Percentiles rank a stretch among this genome's conserved stretches.
Conservation (phyloP, 2,888 invertebrate species). For the Sminthurides aquaticus region DNA sequence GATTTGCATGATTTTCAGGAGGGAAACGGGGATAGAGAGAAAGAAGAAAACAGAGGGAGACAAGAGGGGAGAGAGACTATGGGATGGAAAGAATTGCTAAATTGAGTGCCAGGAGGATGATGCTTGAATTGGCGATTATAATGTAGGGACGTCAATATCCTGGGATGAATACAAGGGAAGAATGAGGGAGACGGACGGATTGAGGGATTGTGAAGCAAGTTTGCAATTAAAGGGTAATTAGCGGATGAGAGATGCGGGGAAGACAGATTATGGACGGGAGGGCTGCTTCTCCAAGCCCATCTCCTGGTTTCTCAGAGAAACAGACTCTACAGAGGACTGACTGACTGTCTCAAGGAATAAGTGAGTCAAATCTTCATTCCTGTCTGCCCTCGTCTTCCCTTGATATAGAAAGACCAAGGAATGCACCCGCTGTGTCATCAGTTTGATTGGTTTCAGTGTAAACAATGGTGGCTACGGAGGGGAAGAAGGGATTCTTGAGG, state of each 20-base stretch:
- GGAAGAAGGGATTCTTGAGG: not conserved
- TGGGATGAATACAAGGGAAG: not conserved
- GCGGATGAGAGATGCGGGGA: too few relatives aligned
- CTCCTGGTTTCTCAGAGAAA: too few relatives aligned
- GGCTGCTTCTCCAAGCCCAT: too few relatives aligned
- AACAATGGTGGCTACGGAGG: not conserved
- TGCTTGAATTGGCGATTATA: not conserved
- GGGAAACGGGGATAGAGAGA: too few relatives aligned
- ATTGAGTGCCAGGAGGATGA: not conserved
- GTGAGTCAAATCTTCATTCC: too few relatives aligned
- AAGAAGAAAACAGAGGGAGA: too few relatives aligned
- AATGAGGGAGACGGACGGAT: not conserved
- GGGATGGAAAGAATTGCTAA: not conserved
- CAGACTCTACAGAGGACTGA: not conserved
- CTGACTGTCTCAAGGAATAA: not conserved
- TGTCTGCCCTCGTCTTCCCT: not conserved
- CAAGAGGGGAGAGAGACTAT: not conserved
- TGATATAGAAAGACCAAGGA: not conserved
- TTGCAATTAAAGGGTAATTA: not conserved
- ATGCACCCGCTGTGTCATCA: not conserved
- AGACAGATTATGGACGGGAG: too few relatives aligned
- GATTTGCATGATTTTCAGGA: too few relatives aligned
- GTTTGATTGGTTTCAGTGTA: not conserved
- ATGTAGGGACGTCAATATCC: not conserved
- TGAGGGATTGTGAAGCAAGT: too few relatives aligned